Base-by-base conservation (phyloP, 2,113 vertebrate species). In the Astur gentilis region DNA sequence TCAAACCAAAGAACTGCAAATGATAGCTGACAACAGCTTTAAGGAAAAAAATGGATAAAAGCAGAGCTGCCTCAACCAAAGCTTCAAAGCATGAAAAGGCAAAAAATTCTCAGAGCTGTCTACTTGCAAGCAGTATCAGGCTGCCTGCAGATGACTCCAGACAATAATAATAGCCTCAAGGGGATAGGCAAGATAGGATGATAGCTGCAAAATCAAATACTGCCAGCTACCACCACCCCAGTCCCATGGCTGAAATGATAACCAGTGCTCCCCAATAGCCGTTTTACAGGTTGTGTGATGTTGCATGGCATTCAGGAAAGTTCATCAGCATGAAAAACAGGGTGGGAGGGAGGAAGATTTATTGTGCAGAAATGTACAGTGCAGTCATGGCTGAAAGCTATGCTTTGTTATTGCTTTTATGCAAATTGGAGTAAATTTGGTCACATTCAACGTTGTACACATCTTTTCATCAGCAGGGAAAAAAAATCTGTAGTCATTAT, bases 171-270 rank as follows among this genome's bases (percentile, higher is more conserved):
- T 4, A 89, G 50, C 54, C 82, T 92, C 79, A 69, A 89, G 65
- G 64, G 62, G 11, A 76, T 3, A 58, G 50, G 82, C 44, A 87
- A 90, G 52, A 57, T 23, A 38, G 32, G 18, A 45, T n/a, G 69
- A 70, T 36, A 89, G 57, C n/a, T 38, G 14, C 36, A 79, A 95
- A 96, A 96, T 92, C 66, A 91, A 95, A 91, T 65, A 83, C 38
- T 77, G 64, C 47, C 58, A 90, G 34, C 76, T 73, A 54, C n/a
- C 29, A 50, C 70, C 54, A 40, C 31, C 34, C 23, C 49, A 52
- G 7, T 55, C 45, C 32, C 58, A 45, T 47, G 49, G 36, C 50
- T 69, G 40, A 81, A 94, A 71, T 0, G 2, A 93, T 71, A 94
- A 83, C 40, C 44, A n/a, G 34, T 9, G 49, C 27, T 91, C 75